Base-by-base conservation (phyloP, 2,113 vertebrate genomes). In the Erythrocercus mccallii region DNA sequence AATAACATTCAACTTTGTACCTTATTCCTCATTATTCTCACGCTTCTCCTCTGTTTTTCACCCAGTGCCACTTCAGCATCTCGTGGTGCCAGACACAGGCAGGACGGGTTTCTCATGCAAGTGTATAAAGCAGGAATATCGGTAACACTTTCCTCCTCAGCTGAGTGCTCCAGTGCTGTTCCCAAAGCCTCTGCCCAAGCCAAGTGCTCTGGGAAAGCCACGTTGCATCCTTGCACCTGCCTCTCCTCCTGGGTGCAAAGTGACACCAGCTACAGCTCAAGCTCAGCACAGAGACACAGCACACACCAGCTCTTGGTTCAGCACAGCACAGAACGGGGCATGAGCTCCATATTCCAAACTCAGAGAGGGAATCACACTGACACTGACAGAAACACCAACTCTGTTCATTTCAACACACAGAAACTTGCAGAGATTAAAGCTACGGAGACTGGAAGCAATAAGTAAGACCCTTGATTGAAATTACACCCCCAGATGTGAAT, bases 121-220 rank as follows among this genome's bases (percentile, higher is more conserved):
- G 19, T 2, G 12, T 2, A 30, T 6, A 4, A 57, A 31, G 35
- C 0, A 40, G 22, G 33, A 51, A 35, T 5, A 62, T 3, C 51
- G 77, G 35, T 4, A 18, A 42, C 15, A 22, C 57, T n/a, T 38
- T 12, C 37, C 48, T 28, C 2, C 50, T 37, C 61, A 12, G 40
- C 58, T 5, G 18, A 65, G 45, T 2, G 9, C 54, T 27, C 53
- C 33, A 10, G 19, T 1, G 6, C 44, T 30, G 40, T 24, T 68
- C 56, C 30, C 68, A 40, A 30, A 45, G 73, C 21, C 35, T 6
- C 24, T 5, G 25, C 21, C 35, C 1, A 0, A 51, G 47, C 30
- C 60, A 15, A 35, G 56, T 5, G 4, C 11, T 5, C 30, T 2
- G 9, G 62, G 40, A 44, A 30, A 30, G 57, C 42, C 23, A 20